A percentile compares a stretch with the other conserved stretches of the same genome.
Evolutionary conservation across 2,797 vertebrate species (phyloP).

Genomic region (Nasua narica): DNA sequence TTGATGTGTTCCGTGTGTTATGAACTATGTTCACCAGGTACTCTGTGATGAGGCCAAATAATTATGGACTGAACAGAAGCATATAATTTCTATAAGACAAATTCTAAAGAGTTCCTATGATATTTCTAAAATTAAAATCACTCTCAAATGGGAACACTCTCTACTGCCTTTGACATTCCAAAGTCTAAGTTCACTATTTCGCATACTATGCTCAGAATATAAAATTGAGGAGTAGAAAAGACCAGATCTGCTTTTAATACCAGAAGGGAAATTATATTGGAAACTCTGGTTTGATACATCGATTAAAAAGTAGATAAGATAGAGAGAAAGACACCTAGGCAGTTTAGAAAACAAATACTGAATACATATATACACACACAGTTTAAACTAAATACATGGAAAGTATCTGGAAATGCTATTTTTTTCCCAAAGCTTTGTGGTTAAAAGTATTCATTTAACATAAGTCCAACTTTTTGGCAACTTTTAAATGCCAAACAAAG

Average conservation of each 20-base stretch:
- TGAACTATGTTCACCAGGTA: neutral
- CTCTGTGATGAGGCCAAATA: neutral
- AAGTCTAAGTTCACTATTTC: neutral
- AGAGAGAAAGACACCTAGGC: neutral
- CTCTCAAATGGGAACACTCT: neutral
- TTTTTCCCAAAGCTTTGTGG: conserved; percentile 56
- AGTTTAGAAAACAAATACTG: conserved; percentile 57
- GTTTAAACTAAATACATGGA: conserved; percentile 58
- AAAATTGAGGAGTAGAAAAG: neutral
- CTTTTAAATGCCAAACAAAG: conserved; percentile 74
- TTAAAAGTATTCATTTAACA: conserved; percentile 69
- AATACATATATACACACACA: conserved; percentile 58
- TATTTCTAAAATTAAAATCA: conserved; percentile 42
- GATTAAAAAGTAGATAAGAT: conserved; percentile 26
- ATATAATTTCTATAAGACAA: neutral
- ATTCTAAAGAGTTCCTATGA: neutral
- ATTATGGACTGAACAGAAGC: neutral
- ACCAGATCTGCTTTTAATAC: neutral
- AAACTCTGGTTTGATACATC: neutral
- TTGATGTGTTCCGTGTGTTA: neutral
- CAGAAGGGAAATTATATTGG: neutral
- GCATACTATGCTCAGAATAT: neutral
- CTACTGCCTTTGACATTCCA: neutral
- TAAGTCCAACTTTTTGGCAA: conserved; percentile 69
- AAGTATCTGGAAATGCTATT: conserved; percentile 31